These are phyloP conservation scores for Rhyacophila evoluta DNA, from an alignment of 2,888 invertebrate genomes.

Conservation along the genomic window DNA sequence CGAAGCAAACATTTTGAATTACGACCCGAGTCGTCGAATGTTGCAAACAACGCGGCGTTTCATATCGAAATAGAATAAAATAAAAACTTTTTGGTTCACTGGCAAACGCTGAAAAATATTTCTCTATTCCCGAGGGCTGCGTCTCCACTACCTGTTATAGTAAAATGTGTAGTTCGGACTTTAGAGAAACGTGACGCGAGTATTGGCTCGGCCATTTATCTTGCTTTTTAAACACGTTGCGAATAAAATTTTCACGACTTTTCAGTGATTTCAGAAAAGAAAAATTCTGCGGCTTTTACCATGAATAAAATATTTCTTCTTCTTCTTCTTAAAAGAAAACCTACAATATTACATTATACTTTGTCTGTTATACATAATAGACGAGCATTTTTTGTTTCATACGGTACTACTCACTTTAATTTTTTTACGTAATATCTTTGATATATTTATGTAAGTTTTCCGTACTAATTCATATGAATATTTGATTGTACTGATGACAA, in stretches of 20 bases:
- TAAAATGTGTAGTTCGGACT: neutral
- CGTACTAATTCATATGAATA: no score
- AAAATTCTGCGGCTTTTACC: no score
- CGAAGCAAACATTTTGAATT: slow-evolving; percentile 10
- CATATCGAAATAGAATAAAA: neutral
- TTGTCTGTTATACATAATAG: no score
- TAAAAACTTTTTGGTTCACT: neutral
- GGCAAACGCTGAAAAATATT: neutral
- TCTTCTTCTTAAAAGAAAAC: no score
- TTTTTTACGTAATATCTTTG: no score
- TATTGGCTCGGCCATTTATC: slow-evolving; percentile 1
- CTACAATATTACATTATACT: no score
- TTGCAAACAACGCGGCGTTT: neutral
- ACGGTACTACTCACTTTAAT: no score
- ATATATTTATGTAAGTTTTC: no score
- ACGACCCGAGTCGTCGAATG: neutral
- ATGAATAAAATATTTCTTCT: no score
- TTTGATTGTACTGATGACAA: no score
- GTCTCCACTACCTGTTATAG: neutral
- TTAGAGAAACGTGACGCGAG: neutral
- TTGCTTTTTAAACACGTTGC: neutral
- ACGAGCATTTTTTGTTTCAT: no score
- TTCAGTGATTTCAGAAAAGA: neutral
- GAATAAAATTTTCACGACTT: neutral
- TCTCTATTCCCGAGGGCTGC: neutral